Conservation (phyloP, 92 coral and sea anemone species). For the Ricordea florida region DNA sequence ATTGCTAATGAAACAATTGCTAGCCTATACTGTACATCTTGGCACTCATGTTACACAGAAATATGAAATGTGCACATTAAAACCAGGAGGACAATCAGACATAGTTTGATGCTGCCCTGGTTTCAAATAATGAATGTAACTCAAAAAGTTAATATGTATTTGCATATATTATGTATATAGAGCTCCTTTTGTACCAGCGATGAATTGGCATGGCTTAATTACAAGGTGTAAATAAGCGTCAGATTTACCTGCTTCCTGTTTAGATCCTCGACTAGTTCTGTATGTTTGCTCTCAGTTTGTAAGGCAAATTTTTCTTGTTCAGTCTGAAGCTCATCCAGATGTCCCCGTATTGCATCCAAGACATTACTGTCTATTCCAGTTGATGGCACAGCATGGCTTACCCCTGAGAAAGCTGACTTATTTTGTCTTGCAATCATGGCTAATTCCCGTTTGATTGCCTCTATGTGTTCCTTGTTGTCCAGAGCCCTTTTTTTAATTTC, state of each 20-base stretch:
- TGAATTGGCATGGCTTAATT: too few relatives aligned
- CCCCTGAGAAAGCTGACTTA: constrained; percentile 51
- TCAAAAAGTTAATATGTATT: too few relatives aligned
- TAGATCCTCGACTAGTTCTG: constrained; percentile 68
- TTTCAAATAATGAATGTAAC: too few relatives aligned
- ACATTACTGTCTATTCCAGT: constrained; percentile 75
- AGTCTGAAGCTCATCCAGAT: constrained; percentile 63
- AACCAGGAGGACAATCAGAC: too few relatives aligned
- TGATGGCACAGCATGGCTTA: constrained; percentile 41
- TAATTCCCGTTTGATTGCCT: constrained; percentile 80
- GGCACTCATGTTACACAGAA: too few relatives aligned
- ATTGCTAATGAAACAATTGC: too few relatives aligned
- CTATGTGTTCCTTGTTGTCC: constrained; percentile 83
- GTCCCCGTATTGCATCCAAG: constrained; percentile 70
- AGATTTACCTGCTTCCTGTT: constrained; percentile 70
- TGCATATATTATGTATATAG: too few relatives aligned
- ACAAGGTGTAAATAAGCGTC: too few relatives aligned
- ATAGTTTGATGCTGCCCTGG: too few relatives aligned
- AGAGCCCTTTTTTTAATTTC: constrained; percentile 64
- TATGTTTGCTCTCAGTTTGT: constrained; percentile 52
- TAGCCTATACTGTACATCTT: too few relatives aligned
- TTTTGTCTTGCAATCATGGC: constrained; percentile 85
- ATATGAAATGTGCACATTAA: too few relatives aligned
- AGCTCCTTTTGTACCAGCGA: too few relatives aligned
- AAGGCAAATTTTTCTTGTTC: constrained; percentile 66